Percentiles rank a stretch among this genome's conserved stretches.
Conservation (phyloP, 2,113 vertebrate species). For the Sander lucioperca region DNA sequence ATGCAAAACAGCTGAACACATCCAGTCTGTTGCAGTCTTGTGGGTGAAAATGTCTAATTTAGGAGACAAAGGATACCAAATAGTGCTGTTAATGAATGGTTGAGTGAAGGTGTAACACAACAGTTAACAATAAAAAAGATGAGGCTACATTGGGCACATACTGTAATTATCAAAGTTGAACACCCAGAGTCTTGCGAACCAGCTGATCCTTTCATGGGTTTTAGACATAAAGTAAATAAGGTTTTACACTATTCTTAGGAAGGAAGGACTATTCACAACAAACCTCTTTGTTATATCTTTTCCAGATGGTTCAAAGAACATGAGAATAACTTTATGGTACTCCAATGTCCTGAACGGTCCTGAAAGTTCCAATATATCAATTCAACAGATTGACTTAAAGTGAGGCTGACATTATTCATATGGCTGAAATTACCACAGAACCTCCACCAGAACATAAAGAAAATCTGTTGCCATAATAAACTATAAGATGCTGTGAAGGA, state of each 20-base stretch:
- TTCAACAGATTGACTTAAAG: background rate
- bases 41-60: background rate
- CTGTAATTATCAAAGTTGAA: background rate
- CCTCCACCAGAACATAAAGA: background rate
- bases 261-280: too few species aligned
- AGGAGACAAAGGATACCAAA: background rate
- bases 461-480: background rate
- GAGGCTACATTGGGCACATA: background rate
- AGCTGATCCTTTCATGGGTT: constrained; percentile 1
- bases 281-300: background rate
- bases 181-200: background rate
- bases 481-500: background rate
- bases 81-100: background rate
- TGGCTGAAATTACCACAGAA: background rate
- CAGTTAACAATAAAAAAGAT: background rate
- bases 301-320: background rate
- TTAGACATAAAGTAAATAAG: too few species aligned
- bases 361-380: background rate
- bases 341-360: too few species aligned
- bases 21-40: background rate
- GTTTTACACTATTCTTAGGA: background rate
- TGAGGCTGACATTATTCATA: background rate
- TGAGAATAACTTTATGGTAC: background rate
- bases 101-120: constrained; percentile 4
- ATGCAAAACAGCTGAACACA: background rate